A percentile compares a stretch with the other conserved stretches of the same genome.
Evolutionary conservation across 2,797 vertebrate species (phyloP).

Genomic region (Salarias fasciatus): DNA sequence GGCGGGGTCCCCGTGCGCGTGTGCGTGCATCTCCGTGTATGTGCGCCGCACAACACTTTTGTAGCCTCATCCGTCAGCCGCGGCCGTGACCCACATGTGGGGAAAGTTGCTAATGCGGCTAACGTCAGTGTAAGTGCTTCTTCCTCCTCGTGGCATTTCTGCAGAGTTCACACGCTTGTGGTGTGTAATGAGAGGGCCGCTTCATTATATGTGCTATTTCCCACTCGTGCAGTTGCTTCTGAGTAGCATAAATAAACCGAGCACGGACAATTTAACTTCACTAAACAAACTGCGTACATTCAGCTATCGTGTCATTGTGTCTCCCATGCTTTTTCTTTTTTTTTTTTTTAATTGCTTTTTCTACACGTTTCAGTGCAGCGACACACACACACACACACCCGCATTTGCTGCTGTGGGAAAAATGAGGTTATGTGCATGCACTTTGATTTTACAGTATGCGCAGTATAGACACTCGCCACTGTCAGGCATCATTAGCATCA

Average conservation of each 20-base stretch:
- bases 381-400: not conserved
- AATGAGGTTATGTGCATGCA: conserved; percentile 30
- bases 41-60: conserved; percentile 26
- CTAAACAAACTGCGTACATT: conserved; percentile 21
- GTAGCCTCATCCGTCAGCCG: conserved; percentile 37
- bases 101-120: conserved; percentile 46
- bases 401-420: conserved; percentile 8
- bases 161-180: conserved; percentile 1
- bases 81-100: conserved; percentile 53
- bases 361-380: conserved; percentile 4
- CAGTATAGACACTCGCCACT: conserved; percentile 57
- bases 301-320: not conserved
- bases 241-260: conserved; percentile 21
- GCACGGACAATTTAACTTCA: conserved; percentile 31
- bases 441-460: conserved; percentile 59
- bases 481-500: conserved; percentile 62
- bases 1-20: conserved; percentile 5
- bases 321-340: conserved; percentile 4
- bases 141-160: conserved; percentile 23
- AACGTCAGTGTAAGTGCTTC: conserved; percentile 22
- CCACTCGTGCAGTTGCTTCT: conserved; percentile 9
- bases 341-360: not conserved
- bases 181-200: conserved; percentile 19
- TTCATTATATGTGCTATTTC: conserved; percentile 31
- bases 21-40: conserved; percentile 13